Conservation (phyloP, 1,140 invertebrate species). For the Lutraria rhynchaena region DNA sequence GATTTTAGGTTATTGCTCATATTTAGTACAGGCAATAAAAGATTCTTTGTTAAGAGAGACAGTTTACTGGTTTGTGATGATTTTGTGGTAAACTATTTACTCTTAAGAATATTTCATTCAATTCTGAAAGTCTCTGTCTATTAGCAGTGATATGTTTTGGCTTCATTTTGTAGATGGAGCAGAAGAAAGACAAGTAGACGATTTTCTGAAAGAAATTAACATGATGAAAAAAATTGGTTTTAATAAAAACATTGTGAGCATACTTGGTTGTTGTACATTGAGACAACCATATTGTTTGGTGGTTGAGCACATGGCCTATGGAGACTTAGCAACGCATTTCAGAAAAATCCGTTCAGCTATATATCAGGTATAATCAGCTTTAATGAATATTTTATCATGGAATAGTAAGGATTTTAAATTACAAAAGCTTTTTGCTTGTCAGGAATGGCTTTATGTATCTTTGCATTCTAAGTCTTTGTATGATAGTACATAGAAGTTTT, state of each 20-base stretch:
- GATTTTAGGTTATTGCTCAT: too few species aligned
- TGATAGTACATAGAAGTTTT: too few species aligned
- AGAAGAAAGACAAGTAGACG: conserved; percentile 77
- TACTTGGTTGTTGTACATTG: conserved; percentile 90
- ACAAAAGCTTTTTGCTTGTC: too few species aligned
- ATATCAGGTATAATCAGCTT: conserved; percentile 68
- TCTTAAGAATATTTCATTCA: too few species aligned
- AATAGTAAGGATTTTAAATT: not conserved
- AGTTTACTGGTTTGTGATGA: too few species aligned
- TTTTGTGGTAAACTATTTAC: too few species aligned
- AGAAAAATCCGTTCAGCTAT: conserved; percentile 76
- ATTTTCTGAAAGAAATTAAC: conserved; percentile 89
- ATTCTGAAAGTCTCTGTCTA: too few species aligned
- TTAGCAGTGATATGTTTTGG: too few species aligned
- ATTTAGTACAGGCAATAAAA: too few species aligned
- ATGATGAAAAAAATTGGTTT: conserved; percentile 90
- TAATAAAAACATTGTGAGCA: conserved; percentile 90
- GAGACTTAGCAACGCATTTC: conserved; percentile 82
- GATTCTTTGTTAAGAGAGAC: too few species aligned
- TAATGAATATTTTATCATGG: not conserved
- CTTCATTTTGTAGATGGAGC: conserved; percentile 48
- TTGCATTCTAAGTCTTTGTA: too few species aligned
- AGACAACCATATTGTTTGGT: conserved; percentile 82
- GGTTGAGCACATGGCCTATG: conserved; percentile 82
- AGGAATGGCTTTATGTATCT: too few species aligned